Evolutionary conservation across 2,888 invertebrate species (phyloP), one percentile per base, ranked within the genome.

Genomic region (Drosophila nigricruria): DNA sequence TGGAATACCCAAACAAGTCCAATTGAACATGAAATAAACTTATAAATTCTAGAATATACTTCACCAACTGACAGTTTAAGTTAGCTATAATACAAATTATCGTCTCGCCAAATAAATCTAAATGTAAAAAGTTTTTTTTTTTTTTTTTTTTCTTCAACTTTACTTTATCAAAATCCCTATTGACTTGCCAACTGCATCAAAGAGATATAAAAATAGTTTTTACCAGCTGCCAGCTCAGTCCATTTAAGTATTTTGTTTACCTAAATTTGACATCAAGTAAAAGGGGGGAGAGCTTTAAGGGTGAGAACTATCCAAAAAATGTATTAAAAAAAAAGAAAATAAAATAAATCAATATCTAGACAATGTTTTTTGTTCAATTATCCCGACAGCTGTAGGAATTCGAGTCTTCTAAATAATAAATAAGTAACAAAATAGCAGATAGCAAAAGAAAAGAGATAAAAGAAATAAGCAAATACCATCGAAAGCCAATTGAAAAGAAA

Each of bases 371-470:
- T 62, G 61, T 67, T 12, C 52, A 66, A 69, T 77, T 73, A 76
- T 56, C 63, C 52, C 40, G 60, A 54, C 64, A 70, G 70, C 66
- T 69, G 68, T 53, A 50, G 58, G 60, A 73, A 63, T 47, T 34
- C 57, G 20, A 69, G 43, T 34, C 50, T 72, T 59, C 36, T 67
- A 61, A 62, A 73, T 67, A 42, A 64, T 59, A 77, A 69, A 77
- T 67, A 62, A n/a, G 54, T 25, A 38, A 62, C 14, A 23, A 32
- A 52, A 14, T 30, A 18, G 40, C 4, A 18, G 3, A n/a, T n/a
- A 40, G 3, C 6, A 38, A 57, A 20, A 45, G 49, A 54, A 63
- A 40, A 43, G 23, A 42, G 23, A n/a, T 16, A 25, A 27, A 23
- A 18, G 25, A 32, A 34, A 32, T 38, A 27, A 42, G 53, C 53